These are phyloP conservation scores for Zaprionus nigranus DNA, from an alignment of 1,140 invertebrate genomes.

Conservation along the genomic window DNA sequence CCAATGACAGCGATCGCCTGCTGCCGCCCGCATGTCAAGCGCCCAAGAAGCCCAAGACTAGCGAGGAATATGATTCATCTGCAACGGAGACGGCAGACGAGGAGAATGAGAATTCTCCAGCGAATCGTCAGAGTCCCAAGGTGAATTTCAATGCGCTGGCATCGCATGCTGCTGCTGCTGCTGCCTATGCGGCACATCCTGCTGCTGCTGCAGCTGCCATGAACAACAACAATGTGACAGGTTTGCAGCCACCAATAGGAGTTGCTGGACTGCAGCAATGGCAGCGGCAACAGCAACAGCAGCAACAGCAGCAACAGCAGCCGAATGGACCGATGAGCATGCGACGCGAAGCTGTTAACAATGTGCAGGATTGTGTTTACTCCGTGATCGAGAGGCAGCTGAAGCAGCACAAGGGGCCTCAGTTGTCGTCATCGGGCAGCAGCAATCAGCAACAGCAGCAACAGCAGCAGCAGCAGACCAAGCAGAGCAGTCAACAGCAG, in stretches of 20 bases:
- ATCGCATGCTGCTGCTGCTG: slow-evolving; percentile 27
- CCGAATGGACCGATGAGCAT: slow-evolving; percentile 77
- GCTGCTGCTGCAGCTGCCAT: neutral
- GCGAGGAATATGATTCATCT: slow-evolving; percentile 93
- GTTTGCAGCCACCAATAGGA: slow-evolving; percentile 52
- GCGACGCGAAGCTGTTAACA: slow-evolving; percentile 66
- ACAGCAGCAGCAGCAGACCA: slow-evolving; percentile 59
- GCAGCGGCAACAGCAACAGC: neutral
- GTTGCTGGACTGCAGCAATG: slow-evolving; percentile 17
- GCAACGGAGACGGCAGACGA: slow-evolving; percentile 95
- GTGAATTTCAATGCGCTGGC: slow-evolving; percentile 60
- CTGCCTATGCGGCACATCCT: slow-evolving; percentile 27
- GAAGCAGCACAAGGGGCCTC: slow-evolving; percentile 68
- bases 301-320: slow-evolving; percentile 46
- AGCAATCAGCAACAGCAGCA: slow-evolving; percentile 63
- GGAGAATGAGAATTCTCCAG: slow-evolving; percentile 87
- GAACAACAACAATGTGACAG: slow-evolving; percentile 53
- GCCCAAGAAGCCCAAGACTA: slow-evolving; percentile 83
- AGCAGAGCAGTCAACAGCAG: slow-evolving; percentile 37
- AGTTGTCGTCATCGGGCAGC: slow-evolving; percentile 28
- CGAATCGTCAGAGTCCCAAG: slow-evolving; percentile 85
- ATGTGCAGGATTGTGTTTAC: slow-evolving; percentile 79
- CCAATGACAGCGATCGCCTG: slow-evolving; percentile 68
- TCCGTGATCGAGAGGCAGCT: slow-evolving; percentile 69
- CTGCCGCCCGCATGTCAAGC: slow-evolving; percentile 79